Base-by-base conservation (phyloP, 2,888 invertebrate species). In the Trimorus sp. region DNA sequence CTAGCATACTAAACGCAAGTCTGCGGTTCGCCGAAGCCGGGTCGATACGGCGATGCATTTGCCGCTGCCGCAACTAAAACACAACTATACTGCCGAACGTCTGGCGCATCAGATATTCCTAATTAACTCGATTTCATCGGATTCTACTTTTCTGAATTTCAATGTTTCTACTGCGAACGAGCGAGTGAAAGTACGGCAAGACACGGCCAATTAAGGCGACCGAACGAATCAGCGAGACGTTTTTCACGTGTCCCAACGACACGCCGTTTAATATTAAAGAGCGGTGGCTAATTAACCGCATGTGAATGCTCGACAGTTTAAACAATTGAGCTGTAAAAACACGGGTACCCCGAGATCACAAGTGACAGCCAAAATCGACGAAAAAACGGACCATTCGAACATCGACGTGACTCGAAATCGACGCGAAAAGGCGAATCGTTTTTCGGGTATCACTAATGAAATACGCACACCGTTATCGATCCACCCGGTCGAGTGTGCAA, bases 1-100 rank as follows among this genome's bases (percentile, higher is more conserved):
- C 83, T 87, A 79, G 89, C 88, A 89, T 89, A 89, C 87, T 89
- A 88, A 89, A 86, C 85, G 83, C 78, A 74, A 84, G 83, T 77
- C 85, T 86, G 87, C 85, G 86, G 88, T 86, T 83, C 80, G 83
- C 85, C 85, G 70, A 86, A 85, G 82, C 42, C 75, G 86, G 89
- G 86, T 89, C 89, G 89, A 89, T 89, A 87, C 83, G 84, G 69
- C 68, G 71, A 79, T 79, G 81, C 84, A 79, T 77, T 76, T 69
- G 70, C 65, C 66, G 42, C 66, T 74, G 74, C 70, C 75, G 59
- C 70, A 74, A 75, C 80, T 80, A 75, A 80, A 80, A 75, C 59
- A 80, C 70, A 66, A 73, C 65, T 80, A 65, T 66, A 79, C 45
- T 36, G 69, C 53, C 70, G 58, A 74, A 79, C 69, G 69, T 79